These are phyloP conservation scores for Acleris cristana DNA, from an alignment of 2,888 invertebrate genomes.

Conservation along the genomic window DNA sequence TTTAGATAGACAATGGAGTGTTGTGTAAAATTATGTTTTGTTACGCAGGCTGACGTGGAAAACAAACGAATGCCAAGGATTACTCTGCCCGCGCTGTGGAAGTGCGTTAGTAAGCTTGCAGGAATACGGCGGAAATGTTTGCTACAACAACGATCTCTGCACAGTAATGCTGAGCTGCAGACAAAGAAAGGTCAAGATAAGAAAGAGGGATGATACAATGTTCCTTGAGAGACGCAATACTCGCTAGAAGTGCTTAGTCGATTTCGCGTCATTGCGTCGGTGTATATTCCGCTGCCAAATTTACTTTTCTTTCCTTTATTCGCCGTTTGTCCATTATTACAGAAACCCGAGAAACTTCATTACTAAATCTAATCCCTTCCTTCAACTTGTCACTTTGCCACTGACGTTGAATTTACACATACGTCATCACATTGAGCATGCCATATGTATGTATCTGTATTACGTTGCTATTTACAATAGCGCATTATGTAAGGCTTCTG, in stretches of 20 bases:
- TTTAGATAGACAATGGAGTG: conserved; percentile 66
- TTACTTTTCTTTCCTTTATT: too few species aligned
- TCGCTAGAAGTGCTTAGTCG: conserved; percentile 53
- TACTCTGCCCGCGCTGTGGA: conserved; percentile 20
- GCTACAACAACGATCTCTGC: conserved; percentile 7
- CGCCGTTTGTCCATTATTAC: conserved; percentile 54
- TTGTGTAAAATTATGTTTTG: conserved; percentile 63
- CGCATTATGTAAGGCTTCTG: conserved; percentile 24
- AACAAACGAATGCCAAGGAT: conserved; percentile 35
- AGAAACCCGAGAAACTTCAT: conserved; percentile 59
- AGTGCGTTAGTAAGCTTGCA: conserved; percentile 29
- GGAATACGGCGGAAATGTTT: conserved; percentile 12
- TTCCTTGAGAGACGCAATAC: conserved; percentile 43
- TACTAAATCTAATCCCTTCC: conserved; percentile 49
- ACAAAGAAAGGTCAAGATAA: background rate
- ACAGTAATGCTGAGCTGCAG: background rate
- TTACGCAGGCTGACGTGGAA: conserved; percentile 54
- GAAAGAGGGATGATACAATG: background rate
- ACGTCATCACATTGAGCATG: conserved; percentile 5
- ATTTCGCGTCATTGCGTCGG: conserved; percentile 53
- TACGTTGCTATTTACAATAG: conserved; percentile 8
- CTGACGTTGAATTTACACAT: conserved; percentile 30
- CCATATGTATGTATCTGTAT: background rate
- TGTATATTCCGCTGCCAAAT: conserved; percentile 32
- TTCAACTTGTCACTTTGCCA: conserved; percentile 40